Conservation (phyloP, 2,113 vertebrate species). For the Oceanites oceanicus region DNA sequence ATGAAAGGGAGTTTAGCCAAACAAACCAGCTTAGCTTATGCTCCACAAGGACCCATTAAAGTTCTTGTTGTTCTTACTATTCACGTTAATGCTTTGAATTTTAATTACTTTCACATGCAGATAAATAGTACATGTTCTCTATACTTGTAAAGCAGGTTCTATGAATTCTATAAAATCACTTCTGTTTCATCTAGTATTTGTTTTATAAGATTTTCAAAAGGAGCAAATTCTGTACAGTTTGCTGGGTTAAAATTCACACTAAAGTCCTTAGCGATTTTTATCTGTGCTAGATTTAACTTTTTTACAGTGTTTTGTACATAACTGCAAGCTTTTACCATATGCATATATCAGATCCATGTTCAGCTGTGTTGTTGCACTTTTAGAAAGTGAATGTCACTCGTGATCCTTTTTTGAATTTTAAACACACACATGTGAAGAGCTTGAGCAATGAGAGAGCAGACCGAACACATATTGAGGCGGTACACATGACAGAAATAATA, state of each 20-base stretch:
- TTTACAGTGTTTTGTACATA: background rate
- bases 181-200: background rate
- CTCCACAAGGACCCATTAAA: background rate
- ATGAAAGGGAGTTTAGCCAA: conserved; percentile 18
- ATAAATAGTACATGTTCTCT: background rate
- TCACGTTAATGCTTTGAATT: conserved; percentile 48
- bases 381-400: background rate
- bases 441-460: background rate
- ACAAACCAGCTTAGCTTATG: conserved; percentile 12
- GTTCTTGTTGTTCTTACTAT: conserved; percentile 44
- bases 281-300: background rate
- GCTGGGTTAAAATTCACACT: background rate
- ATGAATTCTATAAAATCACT: background rate
- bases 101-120: conserved; percentile 49
- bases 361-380: background rate
- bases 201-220: conserved; percentile 3
- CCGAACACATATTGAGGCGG: background rate
- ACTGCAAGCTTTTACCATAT: background rate
- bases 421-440: background rate
- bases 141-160: conserved; percentile 8
- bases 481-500: background rate
- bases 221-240: background rate
- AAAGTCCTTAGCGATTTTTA: background rate
- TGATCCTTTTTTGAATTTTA: background rate
- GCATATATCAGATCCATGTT: rapidly evolving